These are phyloP conservation scores for Porites rus DNA, from an alignment of 92 coral and sea anemone species.

Conservation along the genomic window DNA sequence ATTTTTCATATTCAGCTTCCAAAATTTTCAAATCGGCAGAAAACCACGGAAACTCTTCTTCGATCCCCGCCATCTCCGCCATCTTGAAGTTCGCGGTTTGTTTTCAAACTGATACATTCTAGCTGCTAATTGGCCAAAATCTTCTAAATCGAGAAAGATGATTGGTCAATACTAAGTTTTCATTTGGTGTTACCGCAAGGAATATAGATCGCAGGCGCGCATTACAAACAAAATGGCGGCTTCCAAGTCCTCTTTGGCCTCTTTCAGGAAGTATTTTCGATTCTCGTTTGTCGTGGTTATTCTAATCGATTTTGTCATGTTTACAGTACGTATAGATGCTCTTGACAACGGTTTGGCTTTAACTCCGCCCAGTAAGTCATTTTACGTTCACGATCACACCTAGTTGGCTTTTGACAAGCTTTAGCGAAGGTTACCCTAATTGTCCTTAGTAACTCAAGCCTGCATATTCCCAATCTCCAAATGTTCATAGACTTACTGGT, in stretches of 20 bases:
- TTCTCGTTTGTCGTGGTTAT: background rate
- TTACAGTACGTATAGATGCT: background rate
- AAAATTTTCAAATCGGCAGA: conserved; percentile 73
- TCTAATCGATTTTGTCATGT: background rate
- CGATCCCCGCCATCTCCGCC: conserved; percentile 64
- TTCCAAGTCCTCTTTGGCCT: too few relatives aligned
- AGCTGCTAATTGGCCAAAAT: conserved; percentile 58
- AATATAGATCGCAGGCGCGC: conserved; percentile 9
- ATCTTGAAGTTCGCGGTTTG: conserved; percentile 49
- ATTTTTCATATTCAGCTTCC: conserved; percentile 83
- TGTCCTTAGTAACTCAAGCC: background rate
- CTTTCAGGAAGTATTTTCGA: background rate
- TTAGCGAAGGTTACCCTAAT: too few relatives aligned
- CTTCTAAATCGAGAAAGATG: conserved; percentile 2
- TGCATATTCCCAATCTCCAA: background rate
- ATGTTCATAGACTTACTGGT: background rate
- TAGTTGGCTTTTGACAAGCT: background rate
- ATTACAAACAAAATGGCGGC: conserved; percentile 9
- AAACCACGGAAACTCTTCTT: conserved; percentile 49
- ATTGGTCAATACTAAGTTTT: conserved; percentile 31
- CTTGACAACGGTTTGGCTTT: conserved; percentile 76
- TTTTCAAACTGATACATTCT: conserved; percentile 17
- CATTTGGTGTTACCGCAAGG: background rate
- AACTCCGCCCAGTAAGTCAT: conserved; percentile 75
- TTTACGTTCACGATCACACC: too few relatives aligned